Base-by-base conservation (phyloP, 2,888 invertebrate species). In the Pseudolycoriella hygida region DNA sequence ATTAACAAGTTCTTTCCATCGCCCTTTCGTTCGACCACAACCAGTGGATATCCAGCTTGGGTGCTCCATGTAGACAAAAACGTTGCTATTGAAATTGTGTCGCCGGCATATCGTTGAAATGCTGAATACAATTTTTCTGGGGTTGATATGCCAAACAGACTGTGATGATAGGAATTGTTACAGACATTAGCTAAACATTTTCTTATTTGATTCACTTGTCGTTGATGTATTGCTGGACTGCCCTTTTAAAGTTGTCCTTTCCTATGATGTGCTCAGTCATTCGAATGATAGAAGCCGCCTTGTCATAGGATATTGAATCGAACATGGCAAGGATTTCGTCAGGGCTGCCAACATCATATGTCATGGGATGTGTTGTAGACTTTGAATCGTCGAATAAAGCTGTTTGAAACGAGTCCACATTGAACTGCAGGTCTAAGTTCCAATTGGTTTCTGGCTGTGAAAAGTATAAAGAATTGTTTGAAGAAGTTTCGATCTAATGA, bases 351-450 rank as follows among this genome's bases (percentile, higher is more conserved):
- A 77, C 71, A 3, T 66, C 60, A 8, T 60, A 57, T 1, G 70
- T 74, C 51, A 85, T 60, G 0, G 84, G 70, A 43, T 76, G 74
- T 1, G 74, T 70, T 15, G 60, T 62, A 19, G 62, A 58, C 0
- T 68, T 61, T n/a, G 76, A 70, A 54, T 84, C 84, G 49, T 60
- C 59, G 1, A 63, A 61, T 46, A 83, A 65, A 5, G 77, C 72
- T 0, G 67, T 59, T 50, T 85, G 85, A 0, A 84, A 53, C 56
- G 80, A 77, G 46, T 79, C 76, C 1, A 70, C 66, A 1, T 82
- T 74, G 54, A 84, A 85, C 53, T 84, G 80, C 6, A 73, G 71
- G 19, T 70, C 71, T 47, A 84, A 56, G 34, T 75, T 73, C 76
- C 79, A 77, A 1, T 69, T 57, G 0, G 62, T 62, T 52, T 75